phyloP scores from a whole-genome alignment of 1,140 invertebrate genomes.

The Physella acuta region DNA sequence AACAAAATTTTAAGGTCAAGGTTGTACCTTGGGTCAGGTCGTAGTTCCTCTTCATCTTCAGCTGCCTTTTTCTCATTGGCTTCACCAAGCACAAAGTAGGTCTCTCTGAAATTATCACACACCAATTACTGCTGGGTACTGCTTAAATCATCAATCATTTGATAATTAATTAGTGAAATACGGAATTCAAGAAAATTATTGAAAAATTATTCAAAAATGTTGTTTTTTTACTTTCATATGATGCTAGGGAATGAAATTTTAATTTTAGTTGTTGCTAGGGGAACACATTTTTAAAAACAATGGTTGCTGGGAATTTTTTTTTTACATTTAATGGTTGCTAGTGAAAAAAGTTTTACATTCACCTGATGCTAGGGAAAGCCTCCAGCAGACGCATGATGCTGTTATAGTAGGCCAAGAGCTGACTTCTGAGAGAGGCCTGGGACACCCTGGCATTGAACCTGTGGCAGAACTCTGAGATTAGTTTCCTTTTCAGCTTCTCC shows the following conservation, averaged over 20 bases:
- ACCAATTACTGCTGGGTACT: not conserved
- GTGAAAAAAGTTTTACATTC: too few species aligned
- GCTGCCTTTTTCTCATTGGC: slow-evolving; percentile 54
- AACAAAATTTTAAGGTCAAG: too few species aligned
- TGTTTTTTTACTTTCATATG: too few species aligned
- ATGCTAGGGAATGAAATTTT: too few species aligned
- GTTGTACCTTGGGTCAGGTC: slow-evolving; percentile 55
- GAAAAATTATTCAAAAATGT: too few species aligned
- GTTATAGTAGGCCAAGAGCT: slow-evolving; percentile 57
- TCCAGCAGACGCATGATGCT: slow-evolving; percentile 53
- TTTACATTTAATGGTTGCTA: too few species aligned
- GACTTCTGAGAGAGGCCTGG: slow-evolving; percentile 55
- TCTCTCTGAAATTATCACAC: slow-evolving; percentile 45
- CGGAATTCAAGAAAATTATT: too few species aligned
- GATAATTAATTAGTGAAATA: too few species aligned
- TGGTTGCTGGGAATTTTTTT: too few species aligned
- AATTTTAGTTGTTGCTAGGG: too few species aligned
- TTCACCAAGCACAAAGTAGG: slow-evolving; percentile 57
- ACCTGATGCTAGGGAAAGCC: slow-evolving; percentile 56
- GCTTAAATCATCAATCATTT: not conserved
- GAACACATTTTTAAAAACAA: too few species aligned
- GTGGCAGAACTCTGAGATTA: slow-evolving; percentile 53
- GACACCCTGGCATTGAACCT: slow-evolving; percentile 47
- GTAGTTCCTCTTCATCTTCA: slow-evolving; percentile 38
- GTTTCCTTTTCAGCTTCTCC: slow-evolving; percentile 53